phyloP scores from a whole-genome alignment of 92 coral and sea anemone genomes.

The Porites divaricata region DNA sequence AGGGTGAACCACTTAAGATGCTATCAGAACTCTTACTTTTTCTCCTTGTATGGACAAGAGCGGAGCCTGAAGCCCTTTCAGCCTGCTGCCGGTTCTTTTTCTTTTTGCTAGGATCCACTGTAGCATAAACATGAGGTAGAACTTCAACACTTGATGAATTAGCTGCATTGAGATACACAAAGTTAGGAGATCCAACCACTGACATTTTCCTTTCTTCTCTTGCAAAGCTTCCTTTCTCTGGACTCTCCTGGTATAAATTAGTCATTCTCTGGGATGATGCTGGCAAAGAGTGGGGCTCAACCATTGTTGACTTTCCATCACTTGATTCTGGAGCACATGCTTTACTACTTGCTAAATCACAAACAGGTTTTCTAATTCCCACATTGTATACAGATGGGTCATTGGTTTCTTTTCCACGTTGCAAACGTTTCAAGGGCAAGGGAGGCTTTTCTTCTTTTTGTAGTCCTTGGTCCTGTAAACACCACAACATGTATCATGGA shows the following conservation, averaged over 20 bases:
- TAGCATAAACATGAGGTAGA: constrained; percentile 76
- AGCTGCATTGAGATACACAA: constrained; percentile 77
- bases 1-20: constrained; percentile 29
- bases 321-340: constrained; percentile 30
- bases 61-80: constrained; percentile 52
- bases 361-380: constrained; percentile 5
- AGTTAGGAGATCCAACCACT: constrained; percentile 76
- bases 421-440: constrained; percentile 18
- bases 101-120: constrained; percentile 82
- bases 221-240: constrained; percentile 20
- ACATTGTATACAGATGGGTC: constrained; percentile 24
- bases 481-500: constrained; percentile 54
- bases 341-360: constrained; percentile 56
- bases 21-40: constrained; percentile 69
- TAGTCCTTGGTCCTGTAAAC: constrained; percentile 39
- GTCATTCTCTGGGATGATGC: constrained; percentile 11
- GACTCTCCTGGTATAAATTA: neutral
- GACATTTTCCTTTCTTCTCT: constrained; percentile 22
- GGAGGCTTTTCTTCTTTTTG: constrained; percentile 2
- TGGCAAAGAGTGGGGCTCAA: neutral
- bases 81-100: constrained; percentile 48
- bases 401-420: constrained; percentile 23
- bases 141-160: constrained; percentile 87
- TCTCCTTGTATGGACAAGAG: constrained; percentile 32
- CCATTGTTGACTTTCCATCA: neutral